These are phyloP conservation scores for Drosophila sp. DNA, from an alignment of 1,140 invertebrate genomes.

Conservation along the genomic window DNA sequence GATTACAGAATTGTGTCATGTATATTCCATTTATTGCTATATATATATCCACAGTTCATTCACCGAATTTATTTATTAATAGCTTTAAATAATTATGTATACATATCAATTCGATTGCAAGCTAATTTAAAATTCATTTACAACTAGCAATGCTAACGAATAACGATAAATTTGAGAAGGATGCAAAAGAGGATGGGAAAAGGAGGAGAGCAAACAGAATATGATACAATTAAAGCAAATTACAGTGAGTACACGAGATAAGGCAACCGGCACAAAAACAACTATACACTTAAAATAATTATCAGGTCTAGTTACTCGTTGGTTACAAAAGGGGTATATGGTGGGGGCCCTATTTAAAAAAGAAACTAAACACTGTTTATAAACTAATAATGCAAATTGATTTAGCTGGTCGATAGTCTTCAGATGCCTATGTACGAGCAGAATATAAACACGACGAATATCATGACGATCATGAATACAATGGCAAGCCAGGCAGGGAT, in stretches of 20 bases:
- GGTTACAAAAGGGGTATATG: conserved; percentile 10
- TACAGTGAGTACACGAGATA: conserved; percentile 56
- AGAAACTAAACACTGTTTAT: conserved; percentile 62
- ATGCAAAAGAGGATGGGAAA: background rate
- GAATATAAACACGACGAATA: conserved; percentile 90
- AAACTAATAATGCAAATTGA: conserved; percentile 69
- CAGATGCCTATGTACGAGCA: conserved; percentile 93
- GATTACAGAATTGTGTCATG: background rate
- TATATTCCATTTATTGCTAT: conserved; percentile 45
- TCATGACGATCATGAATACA: conserved; percentile 89
- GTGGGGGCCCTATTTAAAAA: conserved; percentile 18
- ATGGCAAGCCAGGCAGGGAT: conserved; percentile 92
- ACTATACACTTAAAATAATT: conserved; percentile 75
- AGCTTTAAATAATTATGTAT: conserved; percentile 31
- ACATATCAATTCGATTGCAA: conserved; percentile 43
- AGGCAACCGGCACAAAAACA: conserved; percentile 59
- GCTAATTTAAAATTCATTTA: conserved; percentile 42
- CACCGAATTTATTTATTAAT: conserved; percentile 29
- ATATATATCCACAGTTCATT: conserved; percentile 33
- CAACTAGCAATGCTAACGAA: conserved; percentile 36
- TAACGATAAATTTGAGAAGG: conserved; percentile 39
- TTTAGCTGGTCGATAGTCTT: conserved; percentile 68
- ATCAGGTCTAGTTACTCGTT: conserved; percentile 21
- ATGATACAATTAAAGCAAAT: conserved; percentile 35
- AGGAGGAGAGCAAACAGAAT: conserved; percentile 1